Conservation (phyloP, 2,888 invertebrate species). For the Hypomecis punctinalis region DNA sequence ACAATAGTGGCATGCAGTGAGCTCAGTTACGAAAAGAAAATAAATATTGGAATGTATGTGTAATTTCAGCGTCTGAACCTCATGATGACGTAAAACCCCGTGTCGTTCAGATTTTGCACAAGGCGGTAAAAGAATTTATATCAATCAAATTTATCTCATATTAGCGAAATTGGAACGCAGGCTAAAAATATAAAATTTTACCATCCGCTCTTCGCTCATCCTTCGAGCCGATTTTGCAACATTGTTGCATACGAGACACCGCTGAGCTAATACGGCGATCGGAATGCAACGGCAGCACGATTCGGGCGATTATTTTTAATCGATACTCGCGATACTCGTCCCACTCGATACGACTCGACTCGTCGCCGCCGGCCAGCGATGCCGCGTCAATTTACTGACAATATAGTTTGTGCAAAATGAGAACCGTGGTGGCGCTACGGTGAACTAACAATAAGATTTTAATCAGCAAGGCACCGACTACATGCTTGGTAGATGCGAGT, state of each 20-base stretch:
- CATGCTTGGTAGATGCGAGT: no score
- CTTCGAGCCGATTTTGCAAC: conserved; percentile 55
- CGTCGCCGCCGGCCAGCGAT: conserved; percentile 14
- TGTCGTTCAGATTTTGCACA: no score
- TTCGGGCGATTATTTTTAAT: conserved; percentile 51
- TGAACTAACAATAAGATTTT: no score
- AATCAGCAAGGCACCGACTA: no score
- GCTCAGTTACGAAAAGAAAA: no score
- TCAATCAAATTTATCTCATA: no score
- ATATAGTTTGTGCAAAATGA: not conserved
- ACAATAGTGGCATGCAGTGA: no score
- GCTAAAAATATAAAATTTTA: not conserved
- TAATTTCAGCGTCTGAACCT: no score
- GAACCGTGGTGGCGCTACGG: no score
- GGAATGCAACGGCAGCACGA: conserved; percentile 56
- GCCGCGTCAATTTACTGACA: conserved; percentile 11
- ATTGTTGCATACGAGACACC: conserved; percentile 55
- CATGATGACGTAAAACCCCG: no score
- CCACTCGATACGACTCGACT: conserved; percentile 26
- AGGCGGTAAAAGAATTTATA: no score
- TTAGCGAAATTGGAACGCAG: not conserved
- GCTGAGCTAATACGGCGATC: conserved; percentile 54
- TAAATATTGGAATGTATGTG: no score
- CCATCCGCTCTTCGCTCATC: conserved; percentile 41
- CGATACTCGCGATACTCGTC: conserved; percentile 43